Evolutionary conservation across 2,888 invertebrate species (phyloP), one percentile per base, ranked within the genome.

Genomic region (Diplazon laetatorius): DNA sequence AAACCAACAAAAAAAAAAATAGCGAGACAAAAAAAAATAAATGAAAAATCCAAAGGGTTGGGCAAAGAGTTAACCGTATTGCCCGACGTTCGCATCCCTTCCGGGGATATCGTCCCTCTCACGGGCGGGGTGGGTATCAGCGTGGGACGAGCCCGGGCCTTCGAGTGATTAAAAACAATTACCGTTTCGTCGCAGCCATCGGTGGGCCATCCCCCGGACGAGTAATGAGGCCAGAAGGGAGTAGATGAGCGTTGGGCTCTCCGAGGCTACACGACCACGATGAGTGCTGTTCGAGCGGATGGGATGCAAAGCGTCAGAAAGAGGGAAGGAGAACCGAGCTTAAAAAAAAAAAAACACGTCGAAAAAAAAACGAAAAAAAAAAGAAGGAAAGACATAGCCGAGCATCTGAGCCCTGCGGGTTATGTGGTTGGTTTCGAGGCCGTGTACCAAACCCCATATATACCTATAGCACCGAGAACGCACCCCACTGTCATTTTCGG

Each of bases 111-210:
- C 82, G 82, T 82, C 80, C 81, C 74, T 62, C 69, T 35, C 60
- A 60, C 14, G 20, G 22, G 37, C 25, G 48, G 39, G 50, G n/a
- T 10, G 16, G 63, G 55, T 44, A 62, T 52, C 30, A 39, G 39
- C 42, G 70, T 42, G 42, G 65, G 39, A 48, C 59, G 59, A 39
- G 39, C 76, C 75, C 4, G 81, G 76, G 62, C 83, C 84, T 82
- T 80, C 81, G 78, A 87, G 88, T 87, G 88, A 89, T 89, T 89
- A 89, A 89, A 89, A 89, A 89, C 88, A 89, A 89, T 89, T 89
- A 89, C 88, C 85, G 85, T 88, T 87, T 85, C 86, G 83, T 79
- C 83, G 82, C 80, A 76, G 66, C 79, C 82, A 82, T 83, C 84
- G 83, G 71, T 75, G 72, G 35, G 57, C n/a, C 22, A 39, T 79